Evolutionary conservation across 2,113 vertebrate species (phyloP).

Genomic region (Meriones unguiculatus): DNA sequence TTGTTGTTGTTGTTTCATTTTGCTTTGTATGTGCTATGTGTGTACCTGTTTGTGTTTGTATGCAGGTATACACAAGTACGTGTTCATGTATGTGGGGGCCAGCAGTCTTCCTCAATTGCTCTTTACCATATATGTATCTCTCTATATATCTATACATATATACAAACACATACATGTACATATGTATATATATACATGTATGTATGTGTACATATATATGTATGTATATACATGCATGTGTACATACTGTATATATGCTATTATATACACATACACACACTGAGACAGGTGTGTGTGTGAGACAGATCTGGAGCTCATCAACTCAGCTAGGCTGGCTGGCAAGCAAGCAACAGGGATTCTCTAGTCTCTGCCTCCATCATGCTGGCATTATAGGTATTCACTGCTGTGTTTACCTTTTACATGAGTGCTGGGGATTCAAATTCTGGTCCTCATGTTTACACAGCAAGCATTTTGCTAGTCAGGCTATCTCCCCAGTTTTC

Average conservation of each 20-base stretch:
- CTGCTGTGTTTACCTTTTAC: too few relatives aligned
- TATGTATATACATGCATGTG: background rate
- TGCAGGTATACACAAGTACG: background rate
- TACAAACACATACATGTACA: background rate
- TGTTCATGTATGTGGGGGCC: background rate
- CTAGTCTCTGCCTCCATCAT: background rate
- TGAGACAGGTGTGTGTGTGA: too few relatives aligned
- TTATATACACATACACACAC: background rate
- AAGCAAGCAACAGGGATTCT: background rate
- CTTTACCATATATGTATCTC: background rate
- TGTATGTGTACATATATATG: background rate
- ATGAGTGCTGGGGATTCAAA: background rate
- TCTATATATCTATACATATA: background rate
- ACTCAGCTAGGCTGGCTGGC: background rate
- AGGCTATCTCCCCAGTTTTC: background rate
- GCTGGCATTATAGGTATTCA: background rate
- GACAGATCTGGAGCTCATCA: background rate
- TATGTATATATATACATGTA: too few relatives aligned
- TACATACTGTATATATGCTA: too few relatives aligned
- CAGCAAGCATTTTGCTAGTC: background rate
- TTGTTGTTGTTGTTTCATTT: background rate
- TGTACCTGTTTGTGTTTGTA: background rate
- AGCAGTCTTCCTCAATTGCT: background rate
- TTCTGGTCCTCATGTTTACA: background rate
- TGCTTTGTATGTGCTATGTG: background rate